Base-by-base conservation (phyloP, 2,888 invertebrate genomes). In the Lymantria dispar region DNA sequence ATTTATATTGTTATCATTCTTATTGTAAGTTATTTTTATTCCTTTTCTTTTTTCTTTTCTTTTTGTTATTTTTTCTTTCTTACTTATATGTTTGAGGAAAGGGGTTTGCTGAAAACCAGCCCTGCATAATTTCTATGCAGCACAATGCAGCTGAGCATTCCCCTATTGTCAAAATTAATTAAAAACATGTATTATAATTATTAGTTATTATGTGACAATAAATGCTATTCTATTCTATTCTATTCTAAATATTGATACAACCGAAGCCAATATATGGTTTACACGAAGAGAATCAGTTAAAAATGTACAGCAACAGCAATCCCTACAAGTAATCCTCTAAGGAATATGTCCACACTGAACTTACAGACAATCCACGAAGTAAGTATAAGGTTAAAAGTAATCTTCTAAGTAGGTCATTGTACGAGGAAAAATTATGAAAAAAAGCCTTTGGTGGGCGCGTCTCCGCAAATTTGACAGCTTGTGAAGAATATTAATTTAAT, bases 341-440 rank as follows among this genome's bases (percentile, higher is more conserved):
- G 50, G 47, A 15, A 42, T 22, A 38, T 36, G 38, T 30, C 38
- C 41, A 37, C 42, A 45, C 15, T 29, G 41, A 49, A 50, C 22
- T 50, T 46, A 39, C 22, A 43, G 47, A 40, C 50, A 22, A 44
- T n/a, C 36, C 30, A 41, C 15, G 43, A 37, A 10, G 43, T 46
- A 47, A 33, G 39, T 47, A 51, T 43, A 29, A 15, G 45, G 50
- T 46, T 43, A 39, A 37, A 47, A 47, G 36, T 44, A 53, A 59
- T 64, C 56, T 56, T 44, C 50, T 47, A 44, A 47, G 44, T 47
- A 47, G 56, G 59, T 61, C 62, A 64, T 64, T 53, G 41, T 39
- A 52, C 15, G 44, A 64, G 64, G 62, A 64, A 64, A 64, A 61
- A 59, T 59, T 51, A 61, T 48, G 50, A 41, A 46, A 54, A 54